Evolutionary conservation across 2,888 invertebrate genomes (phyloP).

Genomic region (Andrena praecox): DNA sequence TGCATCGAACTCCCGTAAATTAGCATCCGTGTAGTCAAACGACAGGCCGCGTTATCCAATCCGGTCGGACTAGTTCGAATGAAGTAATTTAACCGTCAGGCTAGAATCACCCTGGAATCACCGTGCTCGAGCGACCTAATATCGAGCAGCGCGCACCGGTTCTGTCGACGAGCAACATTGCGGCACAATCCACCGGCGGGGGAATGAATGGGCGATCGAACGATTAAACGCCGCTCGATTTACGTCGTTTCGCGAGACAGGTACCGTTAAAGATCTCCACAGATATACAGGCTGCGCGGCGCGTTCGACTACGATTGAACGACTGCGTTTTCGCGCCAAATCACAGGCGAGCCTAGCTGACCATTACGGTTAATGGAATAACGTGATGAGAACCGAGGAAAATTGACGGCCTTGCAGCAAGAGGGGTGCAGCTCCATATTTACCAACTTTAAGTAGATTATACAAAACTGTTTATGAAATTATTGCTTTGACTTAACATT

Average conservation of each 20-base stretch:
- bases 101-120: conserved; percentile 12
- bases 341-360: neutral
- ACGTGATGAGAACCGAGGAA: too few species aligned
- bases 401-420: too few species aligned
- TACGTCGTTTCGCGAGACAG: conserved; percentile 18
- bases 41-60: conserved; percentile 50
- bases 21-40: conserved; percentile 44
- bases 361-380: neutral
- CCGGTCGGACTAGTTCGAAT: conserved; percentile 49
- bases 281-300: neutral
- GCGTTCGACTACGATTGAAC: neutral
- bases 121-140: conserved; percentile 16
- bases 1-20: conserved; percentile 41
- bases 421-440: too few species aligned
- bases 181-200: neutral
- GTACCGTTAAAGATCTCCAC: conserved; percentile 38
- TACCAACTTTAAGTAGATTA: too few species aligned
- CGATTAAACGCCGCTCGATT: conserved; percentile 45
- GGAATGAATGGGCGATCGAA: conserved; percentile 28
- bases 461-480: too few species aligned
- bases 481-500: too few species aligned
- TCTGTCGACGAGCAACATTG: conserved; percentile 15
- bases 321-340: conserved; percentile 17
- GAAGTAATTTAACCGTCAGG: conserved; percentile 33
- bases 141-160: conserved; percentile 7